phyloP scores from a whole-genome alignment of 2,888 invertebrate species.

The Sinodicranocentrus sp. region DNA sequence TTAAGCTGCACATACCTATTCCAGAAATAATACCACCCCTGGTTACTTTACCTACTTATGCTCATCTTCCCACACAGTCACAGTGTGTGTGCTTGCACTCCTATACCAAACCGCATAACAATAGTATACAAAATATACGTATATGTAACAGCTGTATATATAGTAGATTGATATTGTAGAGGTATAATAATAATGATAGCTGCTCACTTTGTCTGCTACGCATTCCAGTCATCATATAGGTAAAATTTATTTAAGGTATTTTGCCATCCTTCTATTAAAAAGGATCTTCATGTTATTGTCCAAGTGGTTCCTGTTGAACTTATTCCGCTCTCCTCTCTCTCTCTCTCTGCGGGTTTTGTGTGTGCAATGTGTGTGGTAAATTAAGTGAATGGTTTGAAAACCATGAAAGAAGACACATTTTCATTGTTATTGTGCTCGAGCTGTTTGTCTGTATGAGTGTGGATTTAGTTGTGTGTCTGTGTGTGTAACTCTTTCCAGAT shows the following conservation, averaged over 20 bases:
- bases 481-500: too few relatives aligned
- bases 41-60: constrained; percentile 59
- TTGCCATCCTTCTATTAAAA: not conserved
- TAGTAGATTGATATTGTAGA: too few relatives aligned
- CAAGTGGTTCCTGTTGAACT: constrained; percentile 16
- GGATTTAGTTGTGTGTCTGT: too few relatives aligned
- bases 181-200: too few relatives aligned
- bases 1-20: constrained; percentile 12
- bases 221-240: too few relatives aligned
- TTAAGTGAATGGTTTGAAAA: constrained; percentile 52
- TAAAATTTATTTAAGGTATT: not conserved
- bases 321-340: constrained; percentile 16
- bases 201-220: too few relatives aligned
- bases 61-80: constrained; percentile 47
- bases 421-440: constrained; percentile 5
- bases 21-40: constrained; percentile 41
- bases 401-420: constrained; percentile 37
- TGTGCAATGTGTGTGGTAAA: constrained; percentile 65
- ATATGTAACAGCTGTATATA: too few relatives aligned
- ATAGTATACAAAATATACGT: too few relatives aligned
- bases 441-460: too few relatives aligned
- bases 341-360: constrained; percentile 36
- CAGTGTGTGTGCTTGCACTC: too few relatives aligned
- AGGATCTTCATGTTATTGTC: constrained; percentile 9
- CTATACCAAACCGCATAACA: too few relatives aligned